phyloP scores from a whole-genome alignment of 2,113 vertebrate species.

The Hucho hucho region DNA sequence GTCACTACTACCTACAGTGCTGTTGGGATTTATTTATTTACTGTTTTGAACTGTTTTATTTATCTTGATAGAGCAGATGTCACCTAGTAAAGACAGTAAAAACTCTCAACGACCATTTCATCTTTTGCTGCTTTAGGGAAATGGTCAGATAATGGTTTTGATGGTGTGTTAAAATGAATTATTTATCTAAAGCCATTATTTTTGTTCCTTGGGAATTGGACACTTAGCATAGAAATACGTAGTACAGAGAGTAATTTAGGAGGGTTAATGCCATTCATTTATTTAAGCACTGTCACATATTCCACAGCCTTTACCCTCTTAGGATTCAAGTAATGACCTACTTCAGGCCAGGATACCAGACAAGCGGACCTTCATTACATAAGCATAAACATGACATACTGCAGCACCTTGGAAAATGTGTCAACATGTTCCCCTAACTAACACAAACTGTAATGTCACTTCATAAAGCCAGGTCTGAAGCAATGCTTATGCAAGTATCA shows the following conservation, averaged over 20 bases:
- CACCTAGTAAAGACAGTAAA: background rate
- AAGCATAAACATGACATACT: conserved; percentile 41
- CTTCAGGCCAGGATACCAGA: background rate
- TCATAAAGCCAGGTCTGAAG: conserved; percentile 22
- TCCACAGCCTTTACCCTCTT: conserved; percentile 28
- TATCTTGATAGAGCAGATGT: too few species aligned
- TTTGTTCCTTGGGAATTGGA: background rate
- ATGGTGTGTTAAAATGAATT: too few species aligned
- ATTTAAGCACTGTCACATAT: conserved; percentile 63
- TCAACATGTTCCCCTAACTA: background rate
- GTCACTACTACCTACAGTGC: too few species aligned
- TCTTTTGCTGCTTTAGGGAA: too few species aligned
- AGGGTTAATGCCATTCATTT: conserved; percentile 66
- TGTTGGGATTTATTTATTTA: too few species aligned
- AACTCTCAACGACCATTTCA: too few species aligned
- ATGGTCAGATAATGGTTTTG: too few species aligned
- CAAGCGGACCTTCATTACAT: conserved; percentile 22
- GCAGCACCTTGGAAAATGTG: conserved; percentile 6
- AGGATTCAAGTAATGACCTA: conserved; percentile 18
- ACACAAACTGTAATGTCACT: conserved; percentile 25
- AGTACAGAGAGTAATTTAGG: background rate
- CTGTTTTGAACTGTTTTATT: too few species aligned
- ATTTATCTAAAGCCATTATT: background rate
- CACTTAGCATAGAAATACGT: background rate
- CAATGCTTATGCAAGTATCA: conserved; percentile 26